Conservation (phyloP, 2,113 vertebrate genomes). For the Siniperca knerii region DNA sequence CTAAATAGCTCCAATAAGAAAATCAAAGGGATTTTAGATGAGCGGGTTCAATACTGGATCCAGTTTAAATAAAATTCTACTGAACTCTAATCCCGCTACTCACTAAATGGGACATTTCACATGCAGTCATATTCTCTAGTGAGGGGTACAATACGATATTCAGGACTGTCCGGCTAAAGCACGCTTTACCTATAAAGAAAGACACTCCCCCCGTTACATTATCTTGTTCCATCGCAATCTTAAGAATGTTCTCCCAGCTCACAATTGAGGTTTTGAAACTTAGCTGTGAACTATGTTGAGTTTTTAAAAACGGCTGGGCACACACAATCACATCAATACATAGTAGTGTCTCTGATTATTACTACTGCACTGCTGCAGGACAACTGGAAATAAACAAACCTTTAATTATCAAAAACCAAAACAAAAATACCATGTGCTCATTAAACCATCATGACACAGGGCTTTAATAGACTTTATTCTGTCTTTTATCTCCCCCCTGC, state of each 20-base stretch:
- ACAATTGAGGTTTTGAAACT: not conserved
- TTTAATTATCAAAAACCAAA: not conserved
- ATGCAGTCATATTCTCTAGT: not conserved
- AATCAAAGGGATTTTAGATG: not conserved
- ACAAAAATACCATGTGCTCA: slow-evolving; percentile 1
- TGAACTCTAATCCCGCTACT: not conserved
- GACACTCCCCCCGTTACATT: not conserved
- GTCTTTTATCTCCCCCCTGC: slow-evolving; percentile 11
- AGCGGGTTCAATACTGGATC: not conserved
- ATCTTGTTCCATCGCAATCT: not conserved
- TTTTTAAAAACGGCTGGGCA: not conserved
- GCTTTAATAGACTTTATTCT: slow-evolving; percentile 22
- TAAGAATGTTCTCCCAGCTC: not conserved
- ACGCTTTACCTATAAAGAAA: not conserved
- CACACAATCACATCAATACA: not conserved
- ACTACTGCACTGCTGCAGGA: not conserved
- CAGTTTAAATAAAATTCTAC: not conserved
- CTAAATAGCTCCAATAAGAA: not conserved
- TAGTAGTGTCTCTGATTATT: not conserved
- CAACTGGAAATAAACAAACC: slow-evolving; percentile 5
- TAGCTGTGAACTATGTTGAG: no score
- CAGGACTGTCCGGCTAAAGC: not conserved
- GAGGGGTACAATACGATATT: not conserved
- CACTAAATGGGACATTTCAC: not conserved
- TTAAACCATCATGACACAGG: slow-evolving; percentile 9